Conservation (phyloP, 2,797 vertebrate species). For the Macropodus opercularis region DNA sequence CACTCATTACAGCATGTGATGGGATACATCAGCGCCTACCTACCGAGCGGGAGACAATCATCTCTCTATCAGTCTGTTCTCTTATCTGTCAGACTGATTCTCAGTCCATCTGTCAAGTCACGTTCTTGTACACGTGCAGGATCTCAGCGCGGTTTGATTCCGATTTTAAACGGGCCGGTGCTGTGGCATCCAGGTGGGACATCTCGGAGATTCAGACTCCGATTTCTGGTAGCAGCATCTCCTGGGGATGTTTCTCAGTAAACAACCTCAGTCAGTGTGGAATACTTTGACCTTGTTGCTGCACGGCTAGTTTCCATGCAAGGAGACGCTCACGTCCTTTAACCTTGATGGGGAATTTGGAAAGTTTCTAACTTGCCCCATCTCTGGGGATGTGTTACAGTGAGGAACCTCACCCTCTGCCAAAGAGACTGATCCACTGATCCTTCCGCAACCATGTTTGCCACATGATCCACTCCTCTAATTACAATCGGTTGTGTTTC, state of each 20-base stretch:
- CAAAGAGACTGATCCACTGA: too few species aligned
- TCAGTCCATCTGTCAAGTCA: neutral
- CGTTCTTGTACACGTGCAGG: neutral
- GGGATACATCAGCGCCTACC: slow-evolving; percentile 41
- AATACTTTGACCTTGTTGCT: neutral
- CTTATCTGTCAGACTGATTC: slow-evolving; percentile 27
- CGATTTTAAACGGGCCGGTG: neutral
- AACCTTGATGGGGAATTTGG: neutral
- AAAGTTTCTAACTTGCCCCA: neutral
- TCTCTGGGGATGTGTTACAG: neutral
- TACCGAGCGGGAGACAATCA: slow-evolving; percentile 37
- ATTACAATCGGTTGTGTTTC: too few species aligned
- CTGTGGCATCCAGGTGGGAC: neutral
- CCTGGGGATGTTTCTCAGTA: neutral
- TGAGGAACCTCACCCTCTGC: too few species aligned
- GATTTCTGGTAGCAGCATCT: neutral
- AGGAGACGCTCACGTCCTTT: neutral
- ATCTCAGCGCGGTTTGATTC: neutral
- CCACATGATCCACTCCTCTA: too few species aligned
- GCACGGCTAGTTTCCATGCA: neutral
- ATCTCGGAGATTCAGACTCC: neutral
- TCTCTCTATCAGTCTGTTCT: slow-evolving; percentile 21
- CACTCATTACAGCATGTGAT: slow-evolving; percentile 63
- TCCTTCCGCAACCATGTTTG: too few species aligned
- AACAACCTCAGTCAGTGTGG: neutral